phyloP scores from a whole-genome alignment of 2,797 vertebrate species.

The Leucoraja ocellata region DNA sequence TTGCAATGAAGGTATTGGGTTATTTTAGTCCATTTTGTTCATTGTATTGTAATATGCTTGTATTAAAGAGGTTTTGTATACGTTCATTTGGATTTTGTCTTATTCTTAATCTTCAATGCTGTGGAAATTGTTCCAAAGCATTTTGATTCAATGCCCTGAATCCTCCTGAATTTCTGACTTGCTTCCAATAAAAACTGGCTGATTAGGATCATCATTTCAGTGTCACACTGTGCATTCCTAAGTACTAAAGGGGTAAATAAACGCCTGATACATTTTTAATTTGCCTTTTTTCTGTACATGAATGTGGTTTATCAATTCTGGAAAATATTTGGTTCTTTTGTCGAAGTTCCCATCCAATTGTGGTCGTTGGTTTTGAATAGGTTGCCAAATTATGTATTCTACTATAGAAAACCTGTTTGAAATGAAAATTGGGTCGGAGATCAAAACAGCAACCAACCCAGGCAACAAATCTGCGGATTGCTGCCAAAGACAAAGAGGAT shows the following conservation, averaged over 20 bases:
- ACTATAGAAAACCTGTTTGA: not conserved
- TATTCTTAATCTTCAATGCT: not conserved
- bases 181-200: conserved; percentile 34
- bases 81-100: not conserved
- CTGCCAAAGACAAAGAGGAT: no score
- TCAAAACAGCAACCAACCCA: not conserved
- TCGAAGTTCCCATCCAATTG: not conserved
- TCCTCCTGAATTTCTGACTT: conserved; percentile 4
- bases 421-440: not conserved
- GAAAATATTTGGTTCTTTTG: not conserved
- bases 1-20: not conserved
- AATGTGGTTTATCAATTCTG: not conserved
- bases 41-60: not conserved
- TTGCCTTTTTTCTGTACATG: not conserved
- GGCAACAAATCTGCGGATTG: no score
- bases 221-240: conserved; percentile 17
- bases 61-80: no score
- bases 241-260: conserved; percentile 13
- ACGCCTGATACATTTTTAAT: not conserved
- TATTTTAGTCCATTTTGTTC: not conserved
- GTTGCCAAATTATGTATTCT: not conserved
- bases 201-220: conserved; percentile 22
- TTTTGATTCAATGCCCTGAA: conserved; percentile 28
- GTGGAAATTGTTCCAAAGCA: conserved; percentile 30
- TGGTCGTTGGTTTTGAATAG: not conserved